These are phyloP conservation scores for Drosophila kohkoa DNA, from an alignment of 1,140 invertebrate species.

Conservation along the genomic window DNA sequence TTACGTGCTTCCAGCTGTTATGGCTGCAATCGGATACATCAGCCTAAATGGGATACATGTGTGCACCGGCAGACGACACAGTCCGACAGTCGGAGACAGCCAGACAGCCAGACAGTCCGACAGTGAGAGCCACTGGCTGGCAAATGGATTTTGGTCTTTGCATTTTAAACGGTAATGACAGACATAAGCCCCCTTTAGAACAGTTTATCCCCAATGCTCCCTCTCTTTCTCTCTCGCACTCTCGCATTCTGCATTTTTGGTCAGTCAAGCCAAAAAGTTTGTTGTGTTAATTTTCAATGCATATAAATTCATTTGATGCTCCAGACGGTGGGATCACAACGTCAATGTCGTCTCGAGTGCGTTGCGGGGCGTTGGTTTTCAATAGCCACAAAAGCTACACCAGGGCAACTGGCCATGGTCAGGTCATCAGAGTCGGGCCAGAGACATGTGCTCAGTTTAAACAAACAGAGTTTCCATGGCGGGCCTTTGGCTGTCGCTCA, in stretches of 20 bases:
- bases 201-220: not conserved
- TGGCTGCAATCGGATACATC: slow-evolving; percentile 79
- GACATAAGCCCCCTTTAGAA: slow-evolving; percentile 46
- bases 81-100: not conserved
- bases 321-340: slow-evolving; percentile 32
- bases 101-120: slow-evolving; percentile 1
- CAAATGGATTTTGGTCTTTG: slow-evolving; percentile 68
- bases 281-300: slow-evolving; percentile 79
- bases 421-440: not conserved
- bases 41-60: slow-evolving; percentile 49
- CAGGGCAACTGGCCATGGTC: slow-evolving; percentile 4
- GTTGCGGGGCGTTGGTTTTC: slow-evolving; percentile 41
- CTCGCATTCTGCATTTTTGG: slow-evolving; percentile 44
- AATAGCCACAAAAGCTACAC: slow-evolving; percentile 44
- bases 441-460: slow-evolving; percentile 12
- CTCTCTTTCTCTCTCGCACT: not conserved
- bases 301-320: slow-evolving; percentile 67
- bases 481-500: slow-evolving; percentile 22
- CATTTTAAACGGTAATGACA: slow-evolving; percentile 65
- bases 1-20: slow-evolving; percentile 79
- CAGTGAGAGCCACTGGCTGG: slow-evolving; percentile 39
- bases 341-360: slow-evolving; percentile 37
- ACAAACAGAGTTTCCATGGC: not conserved
- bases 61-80: slow-evolving; percentile 10
- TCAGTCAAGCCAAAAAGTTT: slow-evolving; percentile 75